Conservation (phyloP, 1,140 invertebrate species). For the Laupala kohalensis region DNA sequence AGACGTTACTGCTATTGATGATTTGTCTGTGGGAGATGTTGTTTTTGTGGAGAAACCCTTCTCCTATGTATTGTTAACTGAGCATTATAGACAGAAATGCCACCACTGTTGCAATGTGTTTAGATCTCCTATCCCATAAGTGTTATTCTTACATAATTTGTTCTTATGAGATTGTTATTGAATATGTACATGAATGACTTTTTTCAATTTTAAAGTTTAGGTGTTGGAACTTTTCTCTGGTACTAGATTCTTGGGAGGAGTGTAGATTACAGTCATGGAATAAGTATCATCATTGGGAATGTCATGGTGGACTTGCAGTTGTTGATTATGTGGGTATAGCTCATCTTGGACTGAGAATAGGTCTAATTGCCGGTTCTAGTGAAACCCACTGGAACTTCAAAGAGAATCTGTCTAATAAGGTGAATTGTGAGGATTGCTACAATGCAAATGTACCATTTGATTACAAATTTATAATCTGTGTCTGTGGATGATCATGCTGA, state of each 20-base stretch:
- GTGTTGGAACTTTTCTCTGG: conserved; percentile 36
- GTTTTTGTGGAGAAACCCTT: conserved; percentile 69
- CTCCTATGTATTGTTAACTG: conserved; percentile 48
- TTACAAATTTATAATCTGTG: conserved; percentile 46
- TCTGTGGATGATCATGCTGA: conserved; percentile 44
- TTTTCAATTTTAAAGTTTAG: not conserved
- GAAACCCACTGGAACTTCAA: conserved; percentile 11
- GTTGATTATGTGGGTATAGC: conserved; percentile 59
- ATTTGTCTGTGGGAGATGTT: conserved; percentile 54
- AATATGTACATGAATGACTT: not conserved
- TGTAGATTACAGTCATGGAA: conserved; percentile 46
- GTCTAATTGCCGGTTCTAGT: conserved; percentile 33
- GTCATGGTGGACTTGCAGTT: conserved; percentile 41
- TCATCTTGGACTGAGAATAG: conserved; percentile 55
- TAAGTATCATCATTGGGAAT: conserved; percentile 61
- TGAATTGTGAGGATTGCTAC: not conserved
- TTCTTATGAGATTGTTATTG: not conserved
- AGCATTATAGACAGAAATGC: conserved; percentile 46
- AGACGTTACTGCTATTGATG: conserved; percentile 35
- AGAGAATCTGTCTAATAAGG: not conserved
- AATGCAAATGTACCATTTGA: conserved; percentile 7
- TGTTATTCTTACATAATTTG: conserved; percentile 9
- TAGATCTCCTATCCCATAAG: conserved; percentile 34
- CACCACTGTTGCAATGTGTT: conserved; percentile 52
- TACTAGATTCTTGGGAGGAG: conserved; percentile 46